A percentile compares a stretch with the other conserved stretches of the same genome.
Evolutionary conservation across 2,888 invertebrate species (phyloP).

Genomic region (Calliopum simillimum): DNA sequence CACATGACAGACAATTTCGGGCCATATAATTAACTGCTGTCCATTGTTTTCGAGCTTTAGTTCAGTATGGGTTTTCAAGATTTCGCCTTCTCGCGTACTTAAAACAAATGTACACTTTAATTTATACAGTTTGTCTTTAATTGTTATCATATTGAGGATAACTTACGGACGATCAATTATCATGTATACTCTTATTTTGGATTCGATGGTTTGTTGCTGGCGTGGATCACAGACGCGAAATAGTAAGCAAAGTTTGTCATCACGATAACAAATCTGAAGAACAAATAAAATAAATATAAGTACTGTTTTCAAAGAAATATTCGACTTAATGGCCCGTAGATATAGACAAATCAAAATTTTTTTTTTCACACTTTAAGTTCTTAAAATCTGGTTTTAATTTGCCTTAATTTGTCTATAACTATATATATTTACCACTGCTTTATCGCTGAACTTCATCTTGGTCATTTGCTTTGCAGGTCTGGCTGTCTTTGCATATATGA

Average conservation of each 20-base stretch:
- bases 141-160: background rate
- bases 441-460: conserved; percentile 84
- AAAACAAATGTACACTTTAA: conserved; percentile 4
- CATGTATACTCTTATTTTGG: conserved; percentile 76
- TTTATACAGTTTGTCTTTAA: background rate
- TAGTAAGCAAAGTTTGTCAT: conserved; percentile 81
- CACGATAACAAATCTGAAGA: conserved; percentile 79
- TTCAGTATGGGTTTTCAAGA: conserved; percentile 79
- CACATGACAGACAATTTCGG: conserved; percentile 85
- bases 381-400: too few species aligned
- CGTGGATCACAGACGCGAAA: conserved; percentile 85
- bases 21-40: conserved; percentile 82
- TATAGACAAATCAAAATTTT: background rate
- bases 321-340: background rate
- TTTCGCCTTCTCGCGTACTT: conserved; percentile 75
- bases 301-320: background rate
- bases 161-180: conserved; percentile 62
- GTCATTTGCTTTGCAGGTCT: conserved; percentile 81
- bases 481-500: conserved; percentile 83
- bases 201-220: conserved; percentile 82
- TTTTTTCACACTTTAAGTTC: too few species aligned
- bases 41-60: conserved; percentile 75
- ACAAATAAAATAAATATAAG: conserved; percentile 4
- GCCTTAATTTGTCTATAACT: too few species aligned
- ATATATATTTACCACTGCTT: conserved; percentile 72